Evolutionary conservation across 2,888 invertebrate genomes (phyloP), one percentile per base, ranked within the genome.

Genomic region (Drosophila meridionalis): DNA sequence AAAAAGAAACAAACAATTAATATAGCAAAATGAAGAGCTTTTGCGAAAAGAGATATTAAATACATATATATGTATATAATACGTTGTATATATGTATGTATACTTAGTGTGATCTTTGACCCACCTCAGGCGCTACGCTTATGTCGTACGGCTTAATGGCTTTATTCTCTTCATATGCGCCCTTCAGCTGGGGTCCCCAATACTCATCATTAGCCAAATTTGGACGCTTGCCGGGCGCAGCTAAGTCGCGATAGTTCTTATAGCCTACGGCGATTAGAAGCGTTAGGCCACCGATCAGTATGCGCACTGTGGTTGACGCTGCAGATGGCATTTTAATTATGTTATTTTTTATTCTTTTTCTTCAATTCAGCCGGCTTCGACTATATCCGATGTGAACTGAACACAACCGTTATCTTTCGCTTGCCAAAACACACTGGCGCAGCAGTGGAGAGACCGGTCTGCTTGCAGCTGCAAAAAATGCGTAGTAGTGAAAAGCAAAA

Each of bases 141-240:
- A 92, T 90, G 65, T 89, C 89, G 59, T 84, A 92, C 4, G 91
- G 81, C 70, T 80, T 73, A n/a, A 93, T 80, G 4, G 89, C 82
- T 32, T 82, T 71, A 64, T 92, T 90, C 69, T 93, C 93, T 48
- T 89, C 89, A 56, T 93, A 92, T 0, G 59, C 6, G 6, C 83
- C 73, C 34, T 79, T 79, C 20, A 73, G 71, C 14, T 91, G 89
- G 3, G 92, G 92, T 20, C 93, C 93, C 93, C 93, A 93, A 73
- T 92, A 93, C 59, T 83, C 90, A 32, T 92, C 82, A 14, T 82
- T 69, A 83, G 91, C 91, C 11, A 93, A 66, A 55, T 89, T 76
- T 5, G 93, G 93, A 14, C 83, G 80, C 38, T 89, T 83, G n/a
- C 91, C 59, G 6, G 92, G 90, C 38, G 82, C 80, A 0, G 86